These are phyloP conservation scores for Drosophila mauritiana DNA, from an alignment of 1,140 invertebrate species.

Conservation along the genomic window DNA sequence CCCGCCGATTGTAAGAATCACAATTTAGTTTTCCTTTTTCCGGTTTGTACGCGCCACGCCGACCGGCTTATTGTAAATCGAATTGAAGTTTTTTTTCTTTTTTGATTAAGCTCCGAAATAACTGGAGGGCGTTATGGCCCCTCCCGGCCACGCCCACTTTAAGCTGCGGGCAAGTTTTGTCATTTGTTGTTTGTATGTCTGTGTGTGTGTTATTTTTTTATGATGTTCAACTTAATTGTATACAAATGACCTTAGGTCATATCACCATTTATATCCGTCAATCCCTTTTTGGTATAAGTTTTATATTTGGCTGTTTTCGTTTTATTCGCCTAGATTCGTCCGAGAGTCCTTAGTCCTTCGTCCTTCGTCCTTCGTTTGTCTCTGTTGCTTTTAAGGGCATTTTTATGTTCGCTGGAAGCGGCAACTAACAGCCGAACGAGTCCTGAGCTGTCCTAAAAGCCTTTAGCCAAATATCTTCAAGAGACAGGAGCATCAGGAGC, in stretches of 20 bases:
- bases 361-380: conserved; percentile 29
- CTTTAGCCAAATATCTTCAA: conserved; percentile 81
- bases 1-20: conserved; percentile 42
- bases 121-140: conserved; percentile 32
- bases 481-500: conserved; percentile 54
- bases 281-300: conserved; percentile 82
- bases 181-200: conserved; percentile 17
- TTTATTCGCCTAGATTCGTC: conserved; percentile 18
- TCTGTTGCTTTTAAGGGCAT: conserved; percentile 76
- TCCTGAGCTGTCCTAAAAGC: conserved; percentile 74
- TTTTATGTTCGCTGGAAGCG: conserved; percentile 80
- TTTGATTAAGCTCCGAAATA: conserved; percentile 69
- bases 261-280: conserved; percentile 83
- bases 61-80: conserved; percentile 72
- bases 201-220: conserved; percentile 50
- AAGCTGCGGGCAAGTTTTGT: conserved; percentile 29
- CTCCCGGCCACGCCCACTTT: conserved; percentile 31
- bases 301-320: conserved; percentile 78
- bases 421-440: conserved; percentile 67
- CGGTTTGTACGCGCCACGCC: conserved; percentile 11
- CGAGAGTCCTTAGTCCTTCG: background rate
- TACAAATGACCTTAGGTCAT: conserved; percentile 82
- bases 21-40: conserved; percentile 61
- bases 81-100: conserved; percentile 62
- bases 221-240: conserved; percentile 83